Base-by-base conservation (phyloP, 2,113 vertebrate genomes). In the Tilapia sparmanii region DNA sequence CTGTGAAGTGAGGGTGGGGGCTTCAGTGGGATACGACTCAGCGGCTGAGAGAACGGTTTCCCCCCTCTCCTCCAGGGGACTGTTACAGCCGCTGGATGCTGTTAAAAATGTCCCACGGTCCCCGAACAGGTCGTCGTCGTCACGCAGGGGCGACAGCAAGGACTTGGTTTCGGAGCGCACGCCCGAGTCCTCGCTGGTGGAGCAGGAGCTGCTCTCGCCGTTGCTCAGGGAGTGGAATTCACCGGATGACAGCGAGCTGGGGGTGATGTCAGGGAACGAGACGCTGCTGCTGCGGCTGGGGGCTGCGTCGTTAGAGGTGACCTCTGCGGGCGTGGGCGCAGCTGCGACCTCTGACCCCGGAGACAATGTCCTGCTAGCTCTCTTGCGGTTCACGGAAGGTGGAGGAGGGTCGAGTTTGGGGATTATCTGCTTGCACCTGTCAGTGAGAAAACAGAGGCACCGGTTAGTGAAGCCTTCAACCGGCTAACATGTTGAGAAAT, bases 321-420 rank as follows among this genome's bases (percentile, higher is more conserved):
- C 2, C 83, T 96, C 93, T 0, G 40, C 15, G 0, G 91, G 83
- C 7, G 35, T 18, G 4, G 90, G 24, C 5, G 4, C 63, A 24
- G 87, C 83, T 10, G 86, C 16, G 84, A 91, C 66, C 3, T 96
- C 96, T 26, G 95, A 95, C 26, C 95, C 96, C 0, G 96, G 96
- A 3, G 96, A 97, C 71, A 96, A 82, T 12, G 96, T 96, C 91
- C 98, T 96, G 90, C 96, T 96, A 1, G 96, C 95, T 15, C 97
- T 94, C 73, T 98, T 97, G 33, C 97, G 96, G 91, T 91, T 96
- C 57, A 94, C 47, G 63, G 96, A 93, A 6, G 97, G 96, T 0
- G 97, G 97, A 0, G 97, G 97, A 0, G 97, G 97, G 83, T 97
- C 96, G 8, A 98, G 94, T 86, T 97, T 97, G 66, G 97, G 97